phyloP scores from a whole-genome alignment of 2,113 vertebrate genomes.

The Mohoua ochrocephala region DNA sequence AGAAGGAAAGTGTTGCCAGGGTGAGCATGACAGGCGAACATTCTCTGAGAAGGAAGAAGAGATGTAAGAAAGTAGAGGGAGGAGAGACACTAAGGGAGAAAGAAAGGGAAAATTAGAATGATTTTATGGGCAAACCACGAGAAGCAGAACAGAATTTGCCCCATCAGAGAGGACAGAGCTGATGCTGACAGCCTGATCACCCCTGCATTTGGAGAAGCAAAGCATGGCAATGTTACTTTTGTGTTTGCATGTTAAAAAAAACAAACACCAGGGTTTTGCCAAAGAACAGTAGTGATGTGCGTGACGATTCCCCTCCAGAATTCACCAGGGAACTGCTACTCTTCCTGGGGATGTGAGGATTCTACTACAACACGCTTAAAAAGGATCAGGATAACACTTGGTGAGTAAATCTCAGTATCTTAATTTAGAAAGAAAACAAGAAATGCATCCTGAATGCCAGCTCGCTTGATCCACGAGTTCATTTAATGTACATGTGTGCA shows the following conservation, averaged over 20 bases:
- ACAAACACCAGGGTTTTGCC: background rate
- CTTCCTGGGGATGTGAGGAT: background rate
- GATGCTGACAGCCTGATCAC: background rate
- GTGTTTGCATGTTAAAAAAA: background rate
- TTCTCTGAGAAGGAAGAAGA: background rate
- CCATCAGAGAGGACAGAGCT: background rate
- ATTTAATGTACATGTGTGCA: accelerated
- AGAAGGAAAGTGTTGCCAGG: background rate
- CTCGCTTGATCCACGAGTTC: background rate
- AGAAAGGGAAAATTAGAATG: background rate
- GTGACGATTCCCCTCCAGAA: background rate
- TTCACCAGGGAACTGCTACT: background rate
- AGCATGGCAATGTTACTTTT: background rate
- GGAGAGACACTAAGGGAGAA: background rate
- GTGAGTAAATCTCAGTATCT: background rate
- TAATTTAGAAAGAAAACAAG: background rate
- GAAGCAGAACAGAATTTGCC: background rate
- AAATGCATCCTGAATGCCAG: background rate
- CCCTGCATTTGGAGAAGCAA: background rate
- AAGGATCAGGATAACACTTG: background rate
- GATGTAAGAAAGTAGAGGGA: background rate
- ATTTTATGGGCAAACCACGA: background rate
- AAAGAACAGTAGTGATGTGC: background rate
- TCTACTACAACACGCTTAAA: background rate
- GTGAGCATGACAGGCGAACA: background rate